Evolutionary conservation across 2,888 invertebrate species (phyloP).

Genomic region (Teleiodes luculella): DNA sequence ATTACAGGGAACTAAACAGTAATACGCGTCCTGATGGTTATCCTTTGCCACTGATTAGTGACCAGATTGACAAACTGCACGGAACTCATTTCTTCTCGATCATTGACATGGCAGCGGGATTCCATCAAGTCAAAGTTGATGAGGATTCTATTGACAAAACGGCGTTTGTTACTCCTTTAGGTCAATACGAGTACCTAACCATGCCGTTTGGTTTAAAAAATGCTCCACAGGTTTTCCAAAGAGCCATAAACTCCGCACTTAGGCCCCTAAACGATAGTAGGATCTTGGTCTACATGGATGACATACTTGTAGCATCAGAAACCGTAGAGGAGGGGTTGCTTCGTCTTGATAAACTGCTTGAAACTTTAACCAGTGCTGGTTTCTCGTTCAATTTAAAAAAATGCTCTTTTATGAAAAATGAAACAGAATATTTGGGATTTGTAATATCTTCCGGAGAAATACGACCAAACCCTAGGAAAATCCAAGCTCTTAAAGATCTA

Average conservation of each 20-base stretch:
- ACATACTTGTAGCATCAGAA: not conserved
- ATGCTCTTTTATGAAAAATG: no score
- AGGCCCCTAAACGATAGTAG: not conserved
- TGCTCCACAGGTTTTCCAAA: not conserved
- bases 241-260: no score
- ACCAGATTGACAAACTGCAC: not conserved
- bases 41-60: not conserved
- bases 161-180: no score
- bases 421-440: not conserved
- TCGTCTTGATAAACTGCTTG: not conserved
- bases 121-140: no score
- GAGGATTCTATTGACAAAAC: no score
- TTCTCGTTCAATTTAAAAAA: not conserved
- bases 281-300: not conserved
- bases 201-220: not conserved
- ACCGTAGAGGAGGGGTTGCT: not conserved
- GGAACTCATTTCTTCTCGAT: not conserved
- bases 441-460: not conserved
- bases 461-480: slow-evolving; percentile 4
- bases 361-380: not conserved
- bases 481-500: not conserved
- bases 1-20: no score
- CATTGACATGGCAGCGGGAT: not conserved
- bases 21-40: slow-evolving; percentile 1
- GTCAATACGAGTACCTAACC: not conserved